Evolutionary conservation across 1,140 invertebrate species (phyloP).

Genomic region (Drosophila lowei): DNA sequence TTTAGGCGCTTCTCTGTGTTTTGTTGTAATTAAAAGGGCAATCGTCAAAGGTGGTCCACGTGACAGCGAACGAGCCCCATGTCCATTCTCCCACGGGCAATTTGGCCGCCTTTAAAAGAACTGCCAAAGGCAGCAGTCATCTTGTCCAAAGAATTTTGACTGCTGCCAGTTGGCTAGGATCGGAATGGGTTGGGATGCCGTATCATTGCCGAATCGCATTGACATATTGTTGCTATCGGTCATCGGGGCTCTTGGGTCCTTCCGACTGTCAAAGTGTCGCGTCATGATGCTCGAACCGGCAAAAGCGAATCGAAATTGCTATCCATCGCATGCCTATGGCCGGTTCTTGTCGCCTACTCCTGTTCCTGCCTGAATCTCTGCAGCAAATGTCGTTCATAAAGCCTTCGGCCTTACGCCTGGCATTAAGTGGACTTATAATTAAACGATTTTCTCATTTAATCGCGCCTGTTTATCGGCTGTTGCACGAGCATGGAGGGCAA

Average conservation of each 20-base stretch:
- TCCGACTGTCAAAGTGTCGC: constrained; percentile 70
- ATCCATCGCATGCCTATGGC: constrained; percentile 22
- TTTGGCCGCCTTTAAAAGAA: constrained; percentile 36
- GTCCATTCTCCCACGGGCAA: constrained; percentile 22
- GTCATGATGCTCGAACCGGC: constrained; percentile 39
- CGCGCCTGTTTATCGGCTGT: constrained; percentile 64
- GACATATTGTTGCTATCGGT: constrained; percentile 77
- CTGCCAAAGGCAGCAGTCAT: constrained; percentile 39
- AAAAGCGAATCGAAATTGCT: constrained; percentile 56
- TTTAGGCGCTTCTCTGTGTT: constrained; percentile 37
- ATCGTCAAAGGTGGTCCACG: constrained; percentile 50
- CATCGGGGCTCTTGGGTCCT: constrained; percentile 36
- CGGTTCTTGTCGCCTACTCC: constrained; percentile 4
- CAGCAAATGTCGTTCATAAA: constrained; percentile 42
- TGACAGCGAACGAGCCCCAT: constrained; percentile 4
- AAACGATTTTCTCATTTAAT: constrained; percentile 79
- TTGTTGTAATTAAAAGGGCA: constrained; percentile 69
- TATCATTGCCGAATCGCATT: constrained; percentile 73
- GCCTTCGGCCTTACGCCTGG: constrained; percentile 62
- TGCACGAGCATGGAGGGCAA: constrained; percentile 33
- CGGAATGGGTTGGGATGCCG: background rate
- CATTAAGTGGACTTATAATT: constrained; percentile 80
- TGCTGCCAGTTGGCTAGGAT: constrained; percentile 31
- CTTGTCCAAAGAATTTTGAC: constrained; percentile 63
- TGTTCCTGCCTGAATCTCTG: background rate